Percentiles rank a stretch among this genome's conserved stretches.
Conservation (phyloP, 2,113 vertebrate genomes). For the Petaurus breviceps region DNA sequence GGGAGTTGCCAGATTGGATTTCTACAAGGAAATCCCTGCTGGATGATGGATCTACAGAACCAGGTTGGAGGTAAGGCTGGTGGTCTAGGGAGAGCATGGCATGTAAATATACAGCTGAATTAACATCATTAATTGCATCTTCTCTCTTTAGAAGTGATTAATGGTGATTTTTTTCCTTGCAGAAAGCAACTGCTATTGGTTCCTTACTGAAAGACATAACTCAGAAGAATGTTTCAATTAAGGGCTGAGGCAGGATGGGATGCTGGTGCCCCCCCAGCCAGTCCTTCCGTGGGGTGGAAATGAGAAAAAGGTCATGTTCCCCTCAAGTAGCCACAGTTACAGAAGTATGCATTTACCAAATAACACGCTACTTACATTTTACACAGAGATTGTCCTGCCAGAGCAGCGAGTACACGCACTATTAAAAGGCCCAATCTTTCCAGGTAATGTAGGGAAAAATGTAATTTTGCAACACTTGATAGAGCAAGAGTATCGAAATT, state of each 20-base stretch:
- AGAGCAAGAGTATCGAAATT: conserved; percentile 51
- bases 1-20: not conserved
- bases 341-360: conserved; percentile 45
- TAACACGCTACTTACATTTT: conserved; percentile 44
- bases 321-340: not conserved
- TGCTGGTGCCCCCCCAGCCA: not conserved
- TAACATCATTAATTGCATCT: not conserved
- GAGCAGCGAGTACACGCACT: conserved; percentile 19
- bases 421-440: conserved; percentile 50
- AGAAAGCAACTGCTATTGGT: not conserved
- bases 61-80: not conserved
- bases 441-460: conserved; percentile 60
- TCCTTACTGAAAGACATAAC: not conserved
- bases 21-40: not conserved
- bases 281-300: not conserved
- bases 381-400: conserved; percentile 37
- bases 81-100: not conserved
- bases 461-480: conserved; percentile 55
- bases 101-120: not conserved
- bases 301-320: conserved; percentile 38
- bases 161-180: not conserved
- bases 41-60: not conserved
- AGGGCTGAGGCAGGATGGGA: not conserved
- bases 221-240: not conserved
- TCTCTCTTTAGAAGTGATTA: not conserved